Conservation (phyloP, 2,113 vertebrate species). For the Lonchura striata region DNA sequence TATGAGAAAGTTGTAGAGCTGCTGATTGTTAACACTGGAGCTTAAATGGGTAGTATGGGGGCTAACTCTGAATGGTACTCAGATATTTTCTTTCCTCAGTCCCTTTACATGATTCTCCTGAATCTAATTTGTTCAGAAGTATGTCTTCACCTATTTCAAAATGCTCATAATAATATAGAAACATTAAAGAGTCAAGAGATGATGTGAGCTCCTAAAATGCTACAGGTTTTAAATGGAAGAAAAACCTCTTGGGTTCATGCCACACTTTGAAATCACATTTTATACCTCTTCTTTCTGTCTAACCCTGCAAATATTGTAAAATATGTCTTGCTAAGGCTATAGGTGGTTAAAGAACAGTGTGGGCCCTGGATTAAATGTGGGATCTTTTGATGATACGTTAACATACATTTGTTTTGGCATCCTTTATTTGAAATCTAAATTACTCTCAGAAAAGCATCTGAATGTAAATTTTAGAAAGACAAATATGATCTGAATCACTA, state of each 20-base stretch:
- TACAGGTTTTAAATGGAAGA: background rate
- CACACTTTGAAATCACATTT: background rate
- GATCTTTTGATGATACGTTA: background rate
- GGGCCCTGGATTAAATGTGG: background rate
- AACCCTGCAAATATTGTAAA: background rate
- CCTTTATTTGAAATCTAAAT: background rate
- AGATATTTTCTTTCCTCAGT: background rate
- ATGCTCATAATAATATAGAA: background rate
- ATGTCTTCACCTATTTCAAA: background rate
- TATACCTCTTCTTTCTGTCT: background rate
- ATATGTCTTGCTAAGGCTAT: background rate
- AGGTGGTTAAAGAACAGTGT: background rate
- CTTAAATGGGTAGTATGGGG: background rate
- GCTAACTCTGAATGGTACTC: background rate
- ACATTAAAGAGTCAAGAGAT: background rate
- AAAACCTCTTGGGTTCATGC: background rate
- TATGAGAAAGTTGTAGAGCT: background rate
- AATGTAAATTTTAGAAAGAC: background rate
- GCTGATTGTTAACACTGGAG: background rate
- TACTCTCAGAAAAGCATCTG: background rate
- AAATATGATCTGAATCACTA: background rate
- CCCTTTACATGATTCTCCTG: background rate
- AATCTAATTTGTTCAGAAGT: background rate
- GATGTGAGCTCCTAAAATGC: background rate
- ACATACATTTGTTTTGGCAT: background rate